Evolutionary conservation across 2,888 invertebrate genomes (phyloP).

Genomic region (Cyrtodaria siliqua): DNA sequence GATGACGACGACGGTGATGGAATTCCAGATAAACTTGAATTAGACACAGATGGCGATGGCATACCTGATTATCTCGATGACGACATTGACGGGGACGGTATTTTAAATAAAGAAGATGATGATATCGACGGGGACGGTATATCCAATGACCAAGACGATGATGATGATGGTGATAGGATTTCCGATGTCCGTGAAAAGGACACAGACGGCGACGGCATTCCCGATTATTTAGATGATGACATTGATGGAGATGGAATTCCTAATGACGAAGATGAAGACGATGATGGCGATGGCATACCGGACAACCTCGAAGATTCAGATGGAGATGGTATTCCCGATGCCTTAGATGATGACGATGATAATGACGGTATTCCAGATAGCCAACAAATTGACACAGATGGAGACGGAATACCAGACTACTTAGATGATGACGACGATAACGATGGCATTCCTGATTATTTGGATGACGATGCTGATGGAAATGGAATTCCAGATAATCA

Average conservation of each 20-base stretch:
- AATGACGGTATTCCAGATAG: conserved; percentile 76
- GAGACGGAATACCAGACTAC: conserved; percentile 77
- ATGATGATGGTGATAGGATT: conserved; percentile 78
- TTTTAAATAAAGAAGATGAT: conserved; percentile 75
- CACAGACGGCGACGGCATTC: conserved; percentile 73
- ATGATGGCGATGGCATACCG: conserved; percentile 78
- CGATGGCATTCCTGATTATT: conserved; percentile 77
- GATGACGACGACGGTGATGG: conserved; percentile 49
- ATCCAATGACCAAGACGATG: conserved; percentile 76
- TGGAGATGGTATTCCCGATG: conserved; percentile 75
- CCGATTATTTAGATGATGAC: conserved; percentile 70
- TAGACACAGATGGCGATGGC: conserved; percentile 76
- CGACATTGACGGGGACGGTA: conserved; percentile 72
- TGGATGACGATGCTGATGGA: conserved; percentile 71
- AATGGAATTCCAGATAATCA: conserved; percentile 79
- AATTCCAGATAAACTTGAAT: conserved; percentile 38
- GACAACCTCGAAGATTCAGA: conserved; percentile 65
- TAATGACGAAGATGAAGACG: conserved; percentile 75
- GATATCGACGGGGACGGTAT: conserved; percentile 76
- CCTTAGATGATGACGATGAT: conserved; percentile 76
- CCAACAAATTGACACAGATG: conserved; percentile 73
- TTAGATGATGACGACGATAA: conserved; percentile 76
- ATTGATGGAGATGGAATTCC: conserved; percentile 80
- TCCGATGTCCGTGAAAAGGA: conserved; percentile 79
- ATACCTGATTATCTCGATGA: conserved; percentile 75